Evolutionary conservation across 2,888 invertebrate genomes (phyloP).

Genomic region (Cordilura impudica): DNA sequence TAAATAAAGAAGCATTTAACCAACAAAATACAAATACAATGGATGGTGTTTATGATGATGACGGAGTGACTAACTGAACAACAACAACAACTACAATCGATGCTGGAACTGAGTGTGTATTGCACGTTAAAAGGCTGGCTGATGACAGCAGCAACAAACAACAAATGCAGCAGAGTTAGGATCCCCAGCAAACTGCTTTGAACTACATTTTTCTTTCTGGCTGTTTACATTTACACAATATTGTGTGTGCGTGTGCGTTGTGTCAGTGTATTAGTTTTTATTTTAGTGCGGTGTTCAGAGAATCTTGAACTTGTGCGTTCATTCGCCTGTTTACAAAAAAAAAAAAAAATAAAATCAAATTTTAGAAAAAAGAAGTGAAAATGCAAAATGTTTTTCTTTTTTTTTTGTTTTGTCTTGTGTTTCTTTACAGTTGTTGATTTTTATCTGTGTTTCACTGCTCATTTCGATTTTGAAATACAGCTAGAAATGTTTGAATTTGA

Average conservation of each 20-base stretch:
- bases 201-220: constrained; percentile 69
- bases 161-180: constrained; percentile 56
- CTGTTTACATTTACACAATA: constrained; percentile 37
- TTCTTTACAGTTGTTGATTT: constrained; percentile 23
- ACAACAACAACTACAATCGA: constrained; percentile 3
- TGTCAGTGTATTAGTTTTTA: background rate
- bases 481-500: background rate
- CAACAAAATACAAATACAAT: constrained; percentile 10
- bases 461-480: background rate
- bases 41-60: background rate
- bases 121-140: background rate
- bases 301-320: constrained; percentile 73
- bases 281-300: constrained; percentile 55
- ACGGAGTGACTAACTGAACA: background rate
- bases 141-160: background rate
- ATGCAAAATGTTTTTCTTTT: constrained; percentile 41
- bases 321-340: constrained; percentile 63
- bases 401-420: background rate
- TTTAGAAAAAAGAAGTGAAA: constrained; percentile 52
- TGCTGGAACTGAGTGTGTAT: background rate
- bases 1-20: background rate
- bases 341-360: too few relatives aligned
- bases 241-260: constrained; percentile 11
- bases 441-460: constrained; percentile 8
- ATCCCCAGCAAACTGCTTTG: constrained; percentile 76